Base-by-base conservation (phyloP, 2,113 vertebrate species). In the Isichthys henryi region DNA sequence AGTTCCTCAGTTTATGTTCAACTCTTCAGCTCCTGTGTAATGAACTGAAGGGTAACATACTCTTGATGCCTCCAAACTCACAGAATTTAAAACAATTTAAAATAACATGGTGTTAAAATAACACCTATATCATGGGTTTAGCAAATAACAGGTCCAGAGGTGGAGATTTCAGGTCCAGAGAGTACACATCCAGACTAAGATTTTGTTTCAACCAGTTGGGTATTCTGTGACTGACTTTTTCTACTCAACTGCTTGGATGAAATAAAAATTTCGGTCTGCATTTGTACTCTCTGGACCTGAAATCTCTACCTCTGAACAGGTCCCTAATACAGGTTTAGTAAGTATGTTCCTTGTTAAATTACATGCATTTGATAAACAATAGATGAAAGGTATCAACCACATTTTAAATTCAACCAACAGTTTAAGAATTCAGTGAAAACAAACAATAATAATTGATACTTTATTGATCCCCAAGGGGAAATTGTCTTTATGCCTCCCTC, bases 21-120 rank as follows among this genome's bases (percentile, higher is more conserved):
- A 27, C 45, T 90, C 77, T 62, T 88, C 48, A 70, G 50, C 77
- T 87, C 52, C 87, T 66, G 48, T 88, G 83, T 88, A 90, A 86
- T 70, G 91, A 92, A 88, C 94, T 94, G 93, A 15, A 52, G 31
- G 56, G 87, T 91, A 93, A 90, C 39, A 77, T 53, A 77, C 88
- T 82, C 1, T 45, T 82, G 19, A 45, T 39, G 77, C 77, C 7
- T 15, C 77, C 27, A 39, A 35, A 19, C 77, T 82, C 31, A 45
- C 77, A 82, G 35, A 82, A 45, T 39, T 39, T 39, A 39, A 39
- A 39, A 39, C 39, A 39, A 19, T 49, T 56, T 49, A 45, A 91
- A 70, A 87, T 21, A 88, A 80, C 35, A 85, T 35, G n/a, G n/a
- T n/a, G n/a, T n/a, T n/a, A n/a, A n/a, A n/a, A n/a, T n/a, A n/a